These are phyloP conservation scores for Sceliomorpha sp. DNA, from an alignment of 2,888 invertebrate species.

Conservation along the genomic window DNA sequence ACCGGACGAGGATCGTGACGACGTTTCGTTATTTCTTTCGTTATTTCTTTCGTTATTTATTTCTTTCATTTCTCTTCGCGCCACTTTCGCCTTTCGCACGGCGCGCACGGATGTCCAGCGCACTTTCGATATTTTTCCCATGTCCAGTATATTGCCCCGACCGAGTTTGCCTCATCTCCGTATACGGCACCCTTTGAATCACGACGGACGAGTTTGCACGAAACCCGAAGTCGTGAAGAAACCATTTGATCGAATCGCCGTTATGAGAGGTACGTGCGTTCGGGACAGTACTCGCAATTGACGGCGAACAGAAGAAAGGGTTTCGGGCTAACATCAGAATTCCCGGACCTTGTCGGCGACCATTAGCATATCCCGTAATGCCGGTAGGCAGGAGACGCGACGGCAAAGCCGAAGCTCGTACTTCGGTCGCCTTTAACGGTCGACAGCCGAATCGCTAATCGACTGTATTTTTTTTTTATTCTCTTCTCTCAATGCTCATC, in stretches of 20 bases:
- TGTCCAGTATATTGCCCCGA: conserved; percentile 15
- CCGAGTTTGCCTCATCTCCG: conserved; percentile 9
- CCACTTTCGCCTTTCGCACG: no score
- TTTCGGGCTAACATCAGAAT: conserved; percentile 38
- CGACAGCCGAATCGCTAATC: conserved; percentile 71
- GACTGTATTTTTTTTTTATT: conserved; percentile 62
- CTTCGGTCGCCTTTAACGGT: conserved; percentile 71
- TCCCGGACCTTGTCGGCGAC: conserved; percentile 41
- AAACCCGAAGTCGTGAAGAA: conserved; percentile 33
- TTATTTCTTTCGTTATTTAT: no score
- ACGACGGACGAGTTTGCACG: conserved; percentile 30
- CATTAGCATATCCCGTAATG: conserved; percentile 77
- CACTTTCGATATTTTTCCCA: conserved; percentile 26
- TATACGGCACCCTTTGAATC: conserved; percentile 27
- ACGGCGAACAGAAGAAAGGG: conserved; percentile 40
- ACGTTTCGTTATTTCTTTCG: no score
- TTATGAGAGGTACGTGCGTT: conserved; percentile 27
- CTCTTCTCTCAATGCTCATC: conserved; percentile 20
- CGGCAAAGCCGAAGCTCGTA: conserved; percentile 59
- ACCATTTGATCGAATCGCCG: conserved; percentile 34
- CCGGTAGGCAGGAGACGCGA: conserved; percentile 75
- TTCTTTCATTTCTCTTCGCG: no score
- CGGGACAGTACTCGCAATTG: conserved; percentile 37
- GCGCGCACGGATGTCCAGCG: not conserved
- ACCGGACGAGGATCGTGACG: no score